Evolutionary conservation across 2,113 vertebrate genomes (phyloP).

Genomic region (Gallinago jamesoni): DNA sequence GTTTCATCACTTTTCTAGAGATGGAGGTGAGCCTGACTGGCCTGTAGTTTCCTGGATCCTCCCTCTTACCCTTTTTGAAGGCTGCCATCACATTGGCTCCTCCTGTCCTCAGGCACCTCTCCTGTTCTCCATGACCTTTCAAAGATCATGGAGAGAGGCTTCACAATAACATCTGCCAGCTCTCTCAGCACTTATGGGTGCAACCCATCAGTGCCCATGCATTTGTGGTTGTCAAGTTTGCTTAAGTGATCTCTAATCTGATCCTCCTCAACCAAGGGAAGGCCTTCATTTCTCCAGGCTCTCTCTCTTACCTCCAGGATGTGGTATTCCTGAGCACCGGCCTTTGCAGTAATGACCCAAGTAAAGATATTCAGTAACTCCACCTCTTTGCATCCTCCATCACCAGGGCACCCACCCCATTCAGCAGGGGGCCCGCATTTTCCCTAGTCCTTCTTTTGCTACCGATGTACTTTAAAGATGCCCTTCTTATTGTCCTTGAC

Average conservation of each 20-base stretch:
- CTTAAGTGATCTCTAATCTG: neutral
- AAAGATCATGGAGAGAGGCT: neutral
- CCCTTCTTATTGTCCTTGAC: neutral
- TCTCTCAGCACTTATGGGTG: neutral
- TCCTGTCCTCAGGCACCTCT: neutral
- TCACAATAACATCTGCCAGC: neutral
- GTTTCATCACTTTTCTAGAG: neutral
- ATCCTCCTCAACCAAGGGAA: neutral
- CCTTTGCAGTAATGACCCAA: neutral
- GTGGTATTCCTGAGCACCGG: neutral
- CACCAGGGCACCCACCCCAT: neutral
- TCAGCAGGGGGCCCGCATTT: neutral
- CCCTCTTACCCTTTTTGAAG: neutral
- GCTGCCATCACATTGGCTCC: neutral
- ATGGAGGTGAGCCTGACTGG: neutral
- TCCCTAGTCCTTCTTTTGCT: neutral
- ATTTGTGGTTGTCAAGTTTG: neutral
- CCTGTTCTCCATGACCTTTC: neutral
- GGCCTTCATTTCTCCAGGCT: neutral
- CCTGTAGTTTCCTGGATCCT: neutral
- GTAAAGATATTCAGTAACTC: neutral
- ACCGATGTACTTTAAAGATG: neutral
- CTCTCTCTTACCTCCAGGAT: neutral
- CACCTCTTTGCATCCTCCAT: neutral
- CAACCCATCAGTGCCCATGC: neutral